Percentiles rank a stretch among this genome's conserved stretches.
phyloP scores from a whole-genome alignment of 2,888 invertebrate genomes.

The Orthosia cruda region DNA sequence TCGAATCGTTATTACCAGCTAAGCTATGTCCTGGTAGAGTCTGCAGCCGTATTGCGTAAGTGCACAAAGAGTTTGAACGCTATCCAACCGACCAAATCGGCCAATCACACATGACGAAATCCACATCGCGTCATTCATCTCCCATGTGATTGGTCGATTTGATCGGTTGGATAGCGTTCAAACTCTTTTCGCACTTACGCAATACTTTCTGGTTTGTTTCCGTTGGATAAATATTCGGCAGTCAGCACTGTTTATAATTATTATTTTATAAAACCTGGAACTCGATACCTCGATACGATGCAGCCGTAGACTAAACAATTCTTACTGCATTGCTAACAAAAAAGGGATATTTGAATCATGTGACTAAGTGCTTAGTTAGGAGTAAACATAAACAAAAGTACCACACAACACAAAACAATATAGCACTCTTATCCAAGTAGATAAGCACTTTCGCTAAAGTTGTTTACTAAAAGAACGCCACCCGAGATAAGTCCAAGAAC shows the following conservation, averaged over 20 bases:
- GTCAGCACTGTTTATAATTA: background rate
- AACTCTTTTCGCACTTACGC: no score
- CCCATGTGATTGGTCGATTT: no score
- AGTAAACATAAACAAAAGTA: constrained; percentile 18
- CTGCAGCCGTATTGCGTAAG: no score
- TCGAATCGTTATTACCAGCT: constrained; percentile 45
- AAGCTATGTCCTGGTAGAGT: constrained; percentile 21
- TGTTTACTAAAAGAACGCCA: constrained; percentile 48
- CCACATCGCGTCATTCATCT: no score
- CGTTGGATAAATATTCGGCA: background rate
- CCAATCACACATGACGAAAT: no score
- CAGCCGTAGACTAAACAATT: constrained; percentile 29
- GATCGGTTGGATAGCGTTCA: no score
- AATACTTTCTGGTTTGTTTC: no score
- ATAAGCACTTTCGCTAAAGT: constrained; percentile 36
- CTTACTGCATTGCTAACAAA: background rate
- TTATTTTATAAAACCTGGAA: no score
- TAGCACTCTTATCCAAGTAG: constrained; percentile 12
- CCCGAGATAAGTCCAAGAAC: constrained; percentile 38
- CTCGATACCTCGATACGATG: background rate
- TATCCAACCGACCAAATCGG: no score
- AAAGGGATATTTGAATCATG: background rate
- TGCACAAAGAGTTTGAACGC: no score
- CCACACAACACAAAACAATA: constrained; percentile 2
- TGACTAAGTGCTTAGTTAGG: background rate